Evolutionary conservation across 2,888 invertebrate genomes (phyloP), one percentile per base, ranked within the genome.

Genomic region (Diabrotica balteata): DNA sequence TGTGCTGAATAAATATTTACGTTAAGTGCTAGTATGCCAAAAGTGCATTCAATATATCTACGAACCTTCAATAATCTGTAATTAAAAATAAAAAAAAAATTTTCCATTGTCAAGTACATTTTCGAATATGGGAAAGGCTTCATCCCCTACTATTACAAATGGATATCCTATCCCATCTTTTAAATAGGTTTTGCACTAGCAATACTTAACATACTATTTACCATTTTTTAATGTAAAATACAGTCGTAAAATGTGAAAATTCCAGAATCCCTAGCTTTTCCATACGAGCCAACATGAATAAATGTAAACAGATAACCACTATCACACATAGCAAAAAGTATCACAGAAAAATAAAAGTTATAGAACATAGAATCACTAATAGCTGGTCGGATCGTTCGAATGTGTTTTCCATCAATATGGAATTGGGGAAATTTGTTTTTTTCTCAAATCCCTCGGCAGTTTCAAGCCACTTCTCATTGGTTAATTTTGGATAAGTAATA

Each of bases 101-200:
- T 50, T 4, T 50, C 50, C 8, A 50, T 10, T 8, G 50, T 10
- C n/a, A 67, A 50, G 50, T 50, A 62, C 44, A 62, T 62, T 67
- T 62, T 67, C 58, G 9, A 51, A 61, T n/a, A 61, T 45, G 32
- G 52, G 57, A 50, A 67, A 67, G 7, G 67, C 61, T 49, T 61
- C 66, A 66, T 60, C 66, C 22, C 60, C 60, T 52, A 67, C 46
- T 50, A 17, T 67, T 42, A 67, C 67, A 52, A 51, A 62, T n/a
- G 62, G 65, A 60, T 66, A 66, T 32, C 59, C 49, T 11, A 10
- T 60, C 8, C 22, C 9, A 54, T 66, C 60, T 32, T 49, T 53
- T 47, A 22, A 11, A 63, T 17, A 17, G 17, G 17, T 17, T 17
- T 17, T 17, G 17, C 17, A 17, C 2, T 17, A 17, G 17, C 1